Conservation (phyloP, 2,113 vertebrate species). For the Telmatochromis sp. region DNA sequence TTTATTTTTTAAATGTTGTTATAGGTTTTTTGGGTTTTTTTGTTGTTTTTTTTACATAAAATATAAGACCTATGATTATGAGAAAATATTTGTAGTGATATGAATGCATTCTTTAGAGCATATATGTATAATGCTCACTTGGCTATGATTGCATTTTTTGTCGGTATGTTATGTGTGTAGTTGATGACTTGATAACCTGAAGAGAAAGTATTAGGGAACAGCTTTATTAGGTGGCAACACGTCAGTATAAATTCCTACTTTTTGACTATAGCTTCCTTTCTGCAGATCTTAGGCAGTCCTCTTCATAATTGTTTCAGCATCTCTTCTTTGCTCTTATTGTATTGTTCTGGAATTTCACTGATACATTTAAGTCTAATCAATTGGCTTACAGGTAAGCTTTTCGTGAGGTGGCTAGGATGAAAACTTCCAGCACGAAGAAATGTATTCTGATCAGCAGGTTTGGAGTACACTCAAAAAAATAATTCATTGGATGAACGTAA, state of each 20-base stretch:
- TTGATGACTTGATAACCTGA: accelerated
- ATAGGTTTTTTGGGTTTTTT: background rate
- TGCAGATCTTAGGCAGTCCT: background rate
- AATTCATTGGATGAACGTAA: too few species aligned
- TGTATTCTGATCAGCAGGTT: background rate
- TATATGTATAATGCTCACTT: background rate
- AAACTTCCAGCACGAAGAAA: background rate
- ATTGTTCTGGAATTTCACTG: background rate
- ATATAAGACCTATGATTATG: background rate
- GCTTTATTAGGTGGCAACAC: background rate
- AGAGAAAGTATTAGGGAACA: background rate
- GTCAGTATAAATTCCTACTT: background rate
- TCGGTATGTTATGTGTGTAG: background rate
- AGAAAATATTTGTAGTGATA: background rate
- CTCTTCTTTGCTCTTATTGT: background rate
- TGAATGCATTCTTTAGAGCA: background rate
- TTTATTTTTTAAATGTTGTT: background rate
- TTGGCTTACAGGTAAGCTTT: background rate
- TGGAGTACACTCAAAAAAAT: background rate
- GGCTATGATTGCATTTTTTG: background rate
- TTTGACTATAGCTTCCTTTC: background rate
- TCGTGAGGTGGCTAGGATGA: background rate
- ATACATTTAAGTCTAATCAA: background rate
- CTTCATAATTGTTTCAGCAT: background rate
- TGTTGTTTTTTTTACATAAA: background rate